phyloP scores from a whole-genome alignment of 2,113 vertebrate species.

The Neolamprologus falcicula region DNA sequence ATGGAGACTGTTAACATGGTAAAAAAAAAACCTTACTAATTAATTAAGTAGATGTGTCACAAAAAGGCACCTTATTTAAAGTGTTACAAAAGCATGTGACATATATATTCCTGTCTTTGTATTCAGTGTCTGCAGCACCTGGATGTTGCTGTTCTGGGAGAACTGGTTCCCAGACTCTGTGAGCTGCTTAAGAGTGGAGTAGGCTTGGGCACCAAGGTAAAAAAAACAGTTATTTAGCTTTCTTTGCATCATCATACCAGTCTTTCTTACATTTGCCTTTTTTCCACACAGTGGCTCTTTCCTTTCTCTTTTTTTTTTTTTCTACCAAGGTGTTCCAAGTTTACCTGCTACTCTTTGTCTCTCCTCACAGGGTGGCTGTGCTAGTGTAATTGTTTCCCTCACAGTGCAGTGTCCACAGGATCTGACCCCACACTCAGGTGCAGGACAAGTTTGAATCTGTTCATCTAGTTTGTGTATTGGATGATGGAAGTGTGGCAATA shows the following conservation, averaged over 20 bases:
- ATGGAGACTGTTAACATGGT: constrained; percentile 99
- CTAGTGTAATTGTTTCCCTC: constrained; percentile 91
- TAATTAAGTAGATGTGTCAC: background rate
- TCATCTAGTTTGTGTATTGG: background rate
- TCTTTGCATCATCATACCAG: background rate
- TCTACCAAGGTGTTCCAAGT: background rate
- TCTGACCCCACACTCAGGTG: constrained; percentile 90
- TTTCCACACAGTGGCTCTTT: background rate
- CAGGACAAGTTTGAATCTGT: background rate
- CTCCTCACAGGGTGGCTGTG: constrained; percentile 85
- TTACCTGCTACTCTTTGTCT: background rate
- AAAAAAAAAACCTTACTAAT: constrained; percentile 22
- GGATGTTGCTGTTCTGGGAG: constrained; percentile 85
- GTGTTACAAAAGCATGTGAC: background rate
- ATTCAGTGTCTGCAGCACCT: constrained; percentile 91
- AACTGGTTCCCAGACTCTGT: constrained; percentile 88
- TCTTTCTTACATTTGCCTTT: background rate
- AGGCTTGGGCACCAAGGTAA: constrained; percentile 94
- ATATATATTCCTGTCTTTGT: background rate
- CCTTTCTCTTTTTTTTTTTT: background rate
- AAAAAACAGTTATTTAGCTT: background rate
- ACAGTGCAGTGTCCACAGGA: constrained; percentile 96
- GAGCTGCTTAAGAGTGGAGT: constrained; percentile 93
- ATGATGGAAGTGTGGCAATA: background rate
- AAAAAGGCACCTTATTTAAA: background rate